Evolutionary conservation across 1,140 invertebrate genomes (phyloP), one percentile per base, ranked within the genome.

Genomic region (Radopholus similis): DNA sequence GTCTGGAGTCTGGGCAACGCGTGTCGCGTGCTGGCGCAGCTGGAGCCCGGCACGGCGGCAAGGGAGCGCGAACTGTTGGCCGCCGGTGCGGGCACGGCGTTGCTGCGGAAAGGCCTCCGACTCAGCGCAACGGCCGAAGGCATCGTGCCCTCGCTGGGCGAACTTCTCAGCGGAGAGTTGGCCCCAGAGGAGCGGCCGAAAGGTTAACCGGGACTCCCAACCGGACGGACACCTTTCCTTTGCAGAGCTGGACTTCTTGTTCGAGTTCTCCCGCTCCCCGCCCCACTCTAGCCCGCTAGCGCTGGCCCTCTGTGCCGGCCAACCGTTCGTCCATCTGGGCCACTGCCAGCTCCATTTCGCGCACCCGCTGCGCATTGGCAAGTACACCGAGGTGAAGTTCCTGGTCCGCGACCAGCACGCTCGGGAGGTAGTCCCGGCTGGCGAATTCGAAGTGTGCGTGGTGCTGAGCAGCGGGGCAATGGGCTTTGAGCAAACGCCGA

Each of bases 41-140:
- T 64, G 32, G 18, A 40, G 15, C 18, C 21, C 9, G 47, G 3
- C 18, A 15, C 23, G 1, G 47, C 18, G n/a, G n/a, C 21, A 66
- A 51, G 58, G 34, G 74, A 23, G 15, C 59, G 67, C 6, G 71
- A 79, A 55, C 38, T 82, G 6, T 57, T 80, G 44, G 64, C 71
- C 42, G n/a, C n/a, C n/a, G n/a, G n/a, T n/a, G n/a, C n/a, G 71
- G 70, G 35, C 90, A 93, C 84, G 88, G 89, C 28, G 78, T 84
- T 94, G 26, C 86, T 97, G 0, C 89, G 90, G 8, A 90, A 93
- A 81, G 94, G 94, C 49, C 89, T 97, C 73, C 90, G 92, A n/a
- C 85, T 96, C 0, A 21, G 32, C 4, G n/a, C n/a, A n/a, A 88
- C 37, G 38, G 23, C 18, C 13, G 66, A 66, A n/a, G 47, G 47